Base-by-base conservation (phyloP, 2,113 vertebrate genomes). In the Tupaia chinensis region DNA sequence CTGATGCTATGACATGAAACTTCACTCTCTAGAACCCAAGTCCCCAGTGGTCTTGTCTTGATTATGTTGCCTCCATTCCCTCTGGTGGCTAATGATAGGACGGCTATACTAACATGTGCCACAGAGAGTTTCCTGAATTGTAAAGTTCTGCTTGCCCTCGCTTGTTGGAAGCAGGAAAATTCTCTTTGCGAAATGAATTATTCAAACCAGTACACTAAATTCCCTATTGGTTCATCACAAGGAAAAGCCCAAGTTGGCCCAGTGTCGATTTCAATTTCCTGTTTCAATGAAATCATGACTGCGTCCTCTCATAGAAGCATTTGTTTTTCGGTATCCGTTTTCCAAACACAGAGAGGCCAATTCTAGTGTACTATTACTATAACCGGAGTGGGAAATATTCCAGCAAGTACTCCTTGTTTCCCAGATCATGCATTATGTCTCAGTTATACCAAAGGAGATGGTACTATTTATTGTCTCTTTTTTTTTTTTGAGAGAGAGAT, bases 211-310 rank as follows among this genome's bases (percentile, higher is more conserved):
- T 34, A 63, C 14, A 63, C 7, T 81, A 23, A 87, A 23, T 83
- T 78, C 16, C 54, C 17, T 11, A 0, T 23, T 69, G 2, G 29
- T 74, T 90, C 44, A 70, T 72, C 23, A 84, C 60, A 94, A 84
- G 34, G 10, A 87, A 23, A n/a, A 56, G 7, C 16, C 1, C 56
- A 90, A 19, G 4, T 53, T 56, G 77, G 29, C 66, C 29, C 9
- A 56, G 79, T 32, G 22, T 63, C 20, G 87, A 27, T 34, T 34
- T 87, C 4, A 44, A 29, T 84, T 84, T 94, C n/a, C n/a, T 56
- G 12, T 44, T 97, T 97, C 74, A 84, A 23, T 29, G 22, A 15
- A 66, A 74, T 92, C 16, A 76, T 78, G 44, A 23, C 32, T 72
- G 1, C 25, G 15, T 87, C 56, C 2, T 29, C 27, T 61, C 56